Base-by-base conservation (phyloP, 2,888 invertebrate genomes). In the Pseudococcus jackbeardsleyi region DNA sequence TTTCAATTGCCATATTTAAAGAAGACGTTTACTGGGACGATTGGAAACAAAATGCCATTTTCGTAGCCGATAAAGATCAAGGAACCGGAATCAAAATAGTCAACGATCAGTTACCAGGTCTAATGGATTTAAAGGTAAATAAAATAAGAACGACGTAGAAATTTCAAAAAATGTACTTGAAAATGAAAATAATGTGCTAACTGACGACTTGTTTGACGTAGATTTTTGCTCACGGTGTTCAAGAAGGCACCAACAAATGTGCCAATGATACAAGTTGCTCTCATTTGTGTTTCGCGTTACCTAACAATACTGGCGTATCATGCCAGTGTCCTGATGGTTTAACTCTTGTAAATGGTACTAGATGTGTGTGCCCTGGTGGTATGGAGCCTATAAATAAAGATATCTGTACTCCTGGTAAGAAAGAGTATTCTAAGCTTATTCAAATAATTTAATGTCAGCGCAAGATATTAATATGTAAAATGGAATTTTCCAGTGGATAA, bases 11-110 rank as follows among this genome's bases (percentile, higher is more conserved):
- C 0, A 95, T 97, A 0, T 95, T 96, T 90, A 97, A 97, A 91
- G 95, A 96, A 90, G 93, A 94, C 90, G 94, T 98, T 93, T 97
- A 95, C 91, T 97, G 97, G 97, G 96, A 97, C 90, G 97, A 97
- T 91, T 97, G 96, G 96, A 95, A 95, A 90, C 94, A 94, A 85
- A 95, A 95, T 89, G 94, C 95, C 42, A 95, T 97, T 88, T 96
- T 96, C 91, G 93, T 94, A 7, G 95, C 96, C 0, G 96, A 96
- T 90, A 97, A 97, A 91, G 95, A 95, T 91, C 93, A 94, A 84
- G 96, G 96, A 0, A 92, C 93, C 2, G 94, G 94, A 46, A 92
- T 95, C 17, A 91, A 92, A 15, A 93, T 93, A 0, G 93, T 96
- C 0, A 93, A 94, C 89, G 92, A 94, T 88, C 94, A 95, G 26